Percentiles rank a stretch among this genome's conserved stretches.
These are phyloP conservation scores for Synergus laeviventris DNA, from an alignment of 2,888 invertebrate genomes.

Conservation along the genomic window DNA sequence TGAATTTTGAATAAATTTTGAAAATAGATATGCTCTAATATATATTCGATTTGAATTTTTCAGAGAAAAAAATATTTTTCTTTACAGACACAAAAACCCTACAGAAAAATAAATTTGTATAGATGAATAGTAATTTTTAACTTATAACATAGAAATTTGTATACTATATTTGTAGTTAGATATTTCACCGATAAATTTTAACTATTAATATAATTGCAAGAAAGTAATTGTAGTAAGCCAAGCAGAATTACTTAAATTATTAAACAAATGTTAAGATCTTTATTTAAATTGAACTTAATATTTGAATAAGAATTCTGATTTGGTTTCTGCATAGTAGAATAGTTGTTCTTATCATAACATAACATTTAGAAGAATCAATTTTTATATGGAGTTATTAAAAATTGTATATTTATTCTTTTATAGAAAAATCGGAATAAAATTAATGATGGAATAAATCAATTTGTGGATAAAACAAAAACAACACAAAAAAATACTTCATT, in stretches of 20 bases:
- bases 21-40: not conserved
- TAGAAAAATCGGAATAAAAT: not conserved
- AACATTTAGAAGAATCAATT: not conserved
- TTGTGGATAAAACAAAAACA: not conserved
- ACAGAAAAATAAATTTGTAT: not conserved
- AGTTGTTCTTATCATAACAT: conserved; percentile 9
- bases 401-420: not conserved
- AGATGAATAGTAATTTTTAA: not conserved
- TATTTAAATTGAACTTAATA: not conserved
- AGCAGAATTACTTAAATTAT: conserved; percentile 2
- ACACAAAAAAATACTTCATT: not conserved
- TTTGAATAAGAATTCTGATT: conserved; percentile 2
- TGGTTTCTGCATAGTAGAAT: conserved; percentile 4
- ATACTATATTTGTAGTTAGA: not conserved
- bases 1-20: too few relatives aligned
- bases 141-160: not conserved
- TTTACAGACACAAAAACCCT: not conserved
- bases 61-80: not conserved
- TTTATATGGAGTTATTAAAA: not conserved
- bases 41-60: not conserved
- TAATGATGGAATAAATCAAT: not conserved
- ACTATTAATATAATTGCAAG: conserved; percentile 9
- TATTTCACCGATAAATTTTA: conserved; percentile 13
- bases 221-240: not conserved
- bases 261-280: not conserved